phyloP scores from a whole-genome alignment of 2,113 vertebrate species.

The Ranitomeya imitator region DNA sequence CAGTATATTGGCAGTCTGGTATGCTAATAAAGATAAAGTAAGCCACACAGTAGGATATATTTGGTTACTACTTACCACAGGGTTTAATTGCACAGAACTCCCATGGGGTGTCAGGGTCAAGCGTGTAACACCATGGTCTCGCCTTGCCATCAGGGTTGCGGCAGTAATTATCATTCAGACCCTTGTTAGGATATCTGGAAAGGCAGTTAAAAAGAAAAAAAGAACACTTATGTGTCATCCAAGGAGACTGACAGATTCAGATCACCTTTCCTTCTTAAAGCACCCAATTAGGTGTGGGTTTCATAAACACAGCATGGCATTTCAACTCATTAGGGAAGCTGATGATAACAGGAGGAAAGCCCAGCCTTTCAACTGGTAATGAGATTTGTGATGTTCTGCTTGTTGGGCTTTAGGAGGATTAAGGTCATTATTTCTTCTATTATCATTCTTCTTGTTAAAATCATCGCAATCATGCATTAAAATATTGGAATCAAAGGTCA shows the following conservation, averaged over 20 bases:
- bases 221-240: constrained; percentile 62
- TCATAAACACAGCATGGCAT: constrained; percentile 66
- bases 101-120: constrained; percentile 90
- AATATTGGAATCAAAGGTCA: constrained; percentile 13
- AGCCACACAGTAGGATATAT: constrained; percentile 64
- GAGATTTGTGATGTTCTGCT: constrained; percentile 50
- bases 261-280: constrained; percentile 53
- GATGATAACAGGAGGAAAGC: constrained; percentile 60
- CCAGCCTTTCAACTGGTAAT: constrained; percentile 44
- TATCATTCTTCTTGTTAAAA: constrained; percentile 21
- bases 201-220: constrained; percentile 64
- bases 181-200: constrained; percentile 92
- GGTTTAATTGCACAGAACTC: constrained; percentile 96
- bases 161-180: constrained; percentile 98
- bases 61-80: constrained; percentile 85
- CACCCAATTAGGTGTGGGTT: constrained; percentile 69
- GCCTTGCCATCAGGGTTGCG: constrained; percentile 94
- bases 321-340: constrained; percentile 67
- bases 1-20: constrained; percentile 28
- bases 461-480: background rate
- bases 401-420: constrained; percentile 40
- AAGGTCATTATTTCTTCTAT: constrained; percentile 33
- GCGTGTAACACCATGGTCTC: constrained; percentile 96
- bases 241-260: constrained; percentile 66
- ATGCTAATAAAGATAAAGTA: constrained; percentile 36